Base-by-base conservation (phyloP, 1,140 invertebrate genomes). In the Drosophila nigromelanica region DNA sequence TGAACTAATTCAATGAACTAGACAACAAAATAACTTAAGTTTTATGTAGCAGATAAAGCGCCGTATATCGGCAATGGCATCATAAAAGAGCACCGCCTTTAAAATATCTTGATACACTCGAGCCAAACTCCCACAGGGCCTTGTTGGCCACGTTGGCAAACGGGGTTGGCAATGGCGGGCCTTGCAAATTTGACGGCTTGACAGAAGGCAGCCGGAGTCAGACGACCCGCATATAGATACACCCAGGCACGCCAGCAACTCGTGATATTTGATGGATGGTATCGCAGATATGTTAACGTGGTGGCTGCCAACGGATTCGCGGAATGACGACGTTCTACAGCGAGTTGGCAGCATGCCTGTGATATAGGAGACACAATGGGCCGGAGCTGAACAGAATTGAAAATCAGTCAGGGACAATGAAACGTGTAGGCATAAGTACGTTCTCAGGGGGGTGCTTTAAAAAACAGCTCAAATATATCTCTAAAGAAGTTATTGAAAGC, bases 261-360 rank as follows among this genome's bases (percentile, higher is more conserved):
- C 71, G 55, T 86, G 66, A 83, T 89, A 89, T 89, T 89, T 89
- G 83, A 89, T 89, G 83, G 83, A 89, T 89, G 83, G 79, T 69
- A 89, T 89, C 76, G 69, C 69, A 79, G 83, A 87, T 89, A 87
- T 87, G 83, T 74, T 79, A 86, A 86, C 76, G 72, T 87, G 76
- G 69, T 71, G 76, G 72, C 83, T 80, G 80, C 73, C 73, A 72
- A 70, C 70, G 72, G 48, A 63, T 60, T 71, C 60, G 61, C 67
- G 72, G 71, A 78, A 82, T 75, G 66, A 43, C 59, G 61, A 45
- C 68, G 66, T 58, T 42, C 50, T 48, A 21, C 62, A 59, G 18
- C 43, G 42, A 45, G 69, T 48, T 37, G 47, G 27, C 48, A 50
- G 35, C 63, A 40, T 73, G 63, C 61, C 75, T 87, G 81, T 87